Conservation (phyloP, 2,797 vertebrate genomes). For the Semaprochilodus insignis region DNA sequence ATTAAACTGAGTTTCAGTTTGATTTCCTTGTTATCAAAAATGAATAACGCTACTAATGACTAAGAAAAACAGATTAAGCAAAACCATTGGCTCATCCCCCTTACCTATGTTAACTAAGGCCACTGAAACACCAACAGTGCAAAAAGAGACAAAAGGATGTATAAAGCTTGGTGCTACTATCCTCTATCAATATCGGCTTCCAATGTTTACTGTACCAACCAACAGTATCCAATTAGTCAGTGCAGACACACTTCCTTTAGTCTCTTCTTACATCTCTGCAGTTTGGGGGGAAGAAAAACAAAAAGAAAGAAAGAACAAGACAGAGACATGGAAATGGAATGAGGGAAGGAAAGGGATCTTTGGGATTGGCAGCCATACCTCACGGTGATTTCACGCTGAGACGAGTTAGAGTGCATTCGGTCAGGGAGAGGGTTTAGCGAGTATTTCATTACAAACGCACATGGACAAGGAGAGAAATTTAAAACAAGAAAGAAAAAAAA, state of each 20-base stretch:
- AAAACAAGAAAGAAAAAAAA: slow-evolving; percentile 59
- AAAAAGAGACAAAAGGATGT: slow-evolving; percentile 51
- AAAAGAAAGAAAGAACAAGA: neutral
- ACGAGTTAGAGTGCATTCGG: slow-evolving; percentile 79
- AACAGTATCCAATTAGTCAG: neutral
- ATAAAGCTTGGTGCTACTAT: neutral
- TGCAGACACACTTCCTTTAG: slow-evolving; percentile 20
- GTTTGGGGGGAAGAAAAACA: neutral
- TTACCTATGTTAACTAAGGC: slow-evolving; percentile 36
- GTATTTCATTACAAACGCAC: slow-evolving; percentile 68
- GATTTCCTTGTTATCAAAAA: too few relatives aligned
- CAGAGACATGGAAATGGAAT: neutral
- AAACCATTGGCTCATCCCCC: slow-evolving; percentile 47
- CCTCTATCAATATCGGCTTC: neutral
- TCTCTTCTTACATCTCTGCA: slow-evolving; percentile 34
- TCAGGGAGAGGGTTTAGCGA: slow-evolving; percentile 69
- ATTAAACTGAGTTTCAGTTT: too few relatives aligned
- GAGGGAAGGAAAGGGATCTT: neutral
- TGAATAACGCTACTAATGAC: neutral
- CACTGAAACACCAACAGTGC: slow-evolving; percentile 30
- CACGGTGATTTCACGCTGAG: slow-evolving; percentile 88
- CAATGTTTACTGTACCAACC: neutral
- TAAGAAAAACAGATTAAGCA: neutral
- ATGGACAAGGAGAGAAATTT: slow-evolving; percentile 62
- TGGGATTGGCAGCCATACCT: slow-evolving; percentile 76